Conservation (phyloP, 2,113 vertebrate species). For the Beaufortia kweichowensis region DNA sequence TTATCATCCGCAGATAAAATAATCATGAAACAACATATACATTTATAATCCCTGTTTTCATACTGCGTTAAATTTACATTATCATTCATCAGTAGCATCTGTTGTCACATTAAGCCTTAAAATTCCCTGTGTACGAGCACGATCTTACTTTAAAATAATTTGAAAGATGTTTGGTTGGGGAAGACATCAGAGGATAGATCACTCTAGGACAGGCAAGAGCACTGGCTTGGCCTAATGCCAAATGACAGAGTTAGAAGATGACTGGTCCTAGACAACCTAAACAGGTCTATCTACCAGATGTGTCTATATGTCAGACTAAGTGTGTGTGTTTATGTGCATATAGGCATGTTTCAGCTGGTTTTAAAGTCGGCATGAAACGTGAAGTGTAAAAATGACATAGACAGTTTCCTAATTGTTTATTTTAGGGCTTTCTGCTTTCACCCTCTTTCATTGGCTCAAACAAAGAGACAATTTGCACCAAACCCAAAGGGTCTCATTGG, state of each 20-base stretch:
- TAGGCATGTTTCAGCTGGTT: conserved; percentile 18
- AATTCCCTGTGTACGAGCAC: not conserved
- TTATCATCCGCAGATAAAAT: no score
- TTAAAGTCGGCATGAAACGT: no score
- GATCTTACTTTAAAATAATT: not conserved
- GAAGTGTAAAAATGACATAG: no score
- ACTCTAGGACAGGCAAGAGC: not conserved
- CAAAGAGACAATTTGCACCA: no score
- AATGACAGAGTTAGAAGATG: not conserved
- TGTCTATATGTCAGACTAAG: conserved; percentile 5
- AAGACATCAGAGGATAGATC: not conserved
- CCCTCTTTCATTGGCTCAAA: no score
- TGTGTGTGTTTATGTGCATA: conserved; percentile 31
- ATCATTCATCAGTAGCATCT: not conserved
- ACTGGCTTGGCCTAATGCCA: not conserved
- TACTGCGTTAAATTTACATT: no score
- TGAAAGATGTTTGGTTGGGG: not conserved
- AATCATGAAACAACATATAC: no score
- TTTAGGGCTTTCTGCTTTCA: no score
- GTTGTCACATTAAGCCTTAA: not conserved
- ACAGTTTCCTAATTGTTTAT: no score
- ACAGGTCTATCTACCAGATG: not conserved
- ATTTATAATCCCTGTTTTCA: no score
- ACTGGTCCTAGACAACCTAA: not conserved
- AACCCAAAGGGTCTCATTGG: no score